Percentiles rank a stretch among this genome's conserved stretches.
Evolutionary conservation across 92 coral and sea anemone genomes (phyloP).

Genomic region (Phymanthus crucifer): DNA sequence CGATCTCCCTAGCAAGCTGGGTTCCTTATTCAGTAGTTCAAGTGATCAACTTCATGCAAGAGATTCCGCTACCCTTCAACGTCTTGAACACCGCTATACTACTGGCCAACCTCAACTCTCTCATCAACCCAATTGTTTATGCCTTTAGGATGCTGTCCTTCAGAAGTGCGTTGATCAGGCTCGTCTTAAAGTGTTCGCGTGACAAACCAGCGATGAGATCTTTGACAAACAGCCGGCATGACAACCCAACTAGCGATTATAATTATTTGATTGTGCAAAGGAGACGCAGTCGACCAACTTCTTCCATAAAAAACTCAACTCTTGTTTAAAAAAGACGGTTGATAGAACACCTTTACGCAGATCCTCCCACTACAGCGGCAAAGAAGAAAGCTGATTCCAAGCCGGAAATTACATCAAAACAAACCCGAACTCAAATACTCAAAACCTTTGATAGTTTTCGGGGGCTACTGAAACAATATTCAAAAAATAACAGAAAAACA

Average conservation of each 20-base stretch:
- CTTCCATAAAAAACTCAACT: not conserved
- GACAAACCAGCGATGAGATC: constrained; percentile 9
- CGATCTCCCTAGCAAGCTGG: constrained; percentile 19
- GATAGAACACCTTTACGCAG: not conserved
- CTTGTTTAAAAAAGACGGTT: not conserved
- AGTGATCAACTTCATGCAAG: constrained; percentile 21
- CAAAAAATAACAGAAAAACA: no score
- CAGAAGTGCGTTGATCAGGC: constrained; percentile 18
- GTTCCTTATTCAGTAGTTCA: constrained; percentile 37
- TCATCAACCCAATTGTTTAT: constrained; percentile 33
- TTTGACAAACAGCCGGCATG: constrained; percentile 1
- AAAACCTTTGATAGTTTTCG: no score
- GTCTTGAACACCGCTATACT: constrained; percentile 17
- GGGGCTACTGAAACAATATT: no score
- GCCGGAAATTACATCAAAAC: no score
- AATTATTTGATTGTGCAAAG: not conserved
- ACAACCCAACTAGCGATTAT: not conserved
- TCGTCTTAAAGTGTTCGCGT: constrained; percentile 13
- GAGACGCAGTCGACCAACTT: not conserved
- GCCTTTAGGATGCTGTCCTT: constrained; percentile 32
- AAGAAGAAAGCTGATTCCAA: no score
- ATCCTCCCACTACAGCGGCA: no score
- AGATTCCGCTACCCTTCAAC: constrained; percentile 5
- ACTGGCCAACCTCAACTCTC: constrained; percentile 18
- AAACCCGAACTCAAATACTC: no score